Base-by-base conservation (phyloP, 2,113 vertebrate species). In the Gulo gulo region DNA sequence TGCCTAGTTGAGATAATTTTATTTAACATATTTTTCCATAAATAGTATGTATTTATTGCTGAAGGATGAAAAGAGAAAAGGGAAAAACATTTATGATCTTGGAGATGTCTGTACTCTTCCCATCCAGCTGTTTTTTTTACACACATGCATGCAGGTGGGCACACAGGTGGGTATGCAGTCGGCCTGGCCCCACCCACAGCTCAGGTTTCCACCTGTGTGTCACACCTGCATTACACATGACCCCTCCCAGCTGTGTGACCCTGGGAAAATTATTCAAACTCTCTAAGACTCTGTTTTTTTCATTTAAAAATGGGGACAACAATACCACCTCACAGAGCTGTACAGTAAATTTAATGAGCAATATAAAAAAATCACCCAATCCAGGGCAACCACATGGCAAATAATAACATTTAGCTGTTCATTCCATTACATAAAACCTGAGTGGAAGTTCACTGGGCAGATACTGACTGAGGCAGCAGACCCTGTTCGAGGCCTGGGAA, bases 371-470 rank as follows among this genome's bases (percentile, higher is more conserved):
- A 23, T 50, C 11, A 31, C 6, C 1, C 3, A 0, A 14, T 6
- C 20, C 10, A 34, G 42, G 42, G 34, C 45, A 0, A 2, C 59
- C 0, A 6, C 7, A 0, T 3, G 31, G 52, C 1, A 6, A 8
- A 4, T 0, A 4, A 15, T 1, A 15, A 7, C 39, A 4, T 3
- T 10, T 7, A 3, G 71, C 74, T 21, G 7, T 23, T 8, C 1
- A 0, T 0, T 1, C 26, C 11, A 4, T 20, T 4, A 2, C 13
- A 0, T 0, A 2, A 47, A 20, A 29, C 5, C 18, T 0, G 39
- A 0, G 10, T 42, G 94, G 4, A 23, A 0, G 7, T 4, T 1
- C 42, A 0, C 18, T 0, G 7, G 5, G 39, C 0, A 2, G 61
- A 2, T 0, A 0, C 2, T 1, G 50, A 7, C 55, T 0, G 31